A percentile compares a stretch with the other conserved stretches of the same genome.
These are phyloP conservation scores for Cylindroiulus punctatus DNA, from an alignment of 2,888 invertebrate genomes.

Conservation along the genomic window DNA sequence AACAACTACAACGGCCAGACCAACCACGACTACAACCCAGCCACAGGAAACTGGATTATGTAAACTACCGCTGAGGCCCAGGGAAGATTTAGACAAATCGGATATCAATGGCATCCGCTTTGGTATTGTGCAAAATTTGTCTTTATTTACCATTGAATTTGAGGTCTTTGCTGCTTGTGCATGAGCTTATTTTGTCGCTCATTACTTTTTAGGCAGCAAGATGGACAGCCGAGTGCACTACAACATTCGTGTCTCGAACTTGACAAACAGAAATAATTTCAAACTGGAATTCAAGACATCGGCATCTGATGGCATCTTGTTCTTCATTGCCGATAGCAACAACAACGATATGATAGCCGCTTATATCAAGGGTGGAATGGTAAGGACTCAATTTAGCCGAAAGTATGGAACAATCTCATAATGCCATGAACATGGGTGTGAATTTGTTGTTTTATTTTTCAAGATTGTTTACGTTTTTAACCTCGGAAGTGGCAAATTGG, in stretches of 20 bases:
- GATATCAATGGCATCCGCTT: slow-evolving; percentile 66
- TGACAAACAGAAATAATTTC: slow-evolving; percentile 56
- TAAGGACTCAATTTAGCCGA: slow-evolving; percentile 64
- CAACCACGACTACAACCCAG: slow-evolving; percentile 61
- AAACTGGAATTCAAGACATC: slow-evolving; percentile 83
- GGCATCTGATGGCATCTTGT: slow-evolving; percentile 80
- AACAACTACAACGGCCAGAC: slow-evolving; percentile 31
- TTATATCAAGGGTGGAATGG: slow-evolving; percentile 78
- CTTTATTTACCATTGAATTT: not conserved
- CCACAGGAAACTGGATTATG: slow-evolving; percentile 65
- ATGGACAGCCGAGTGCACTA: slow-evolving; percentile 80
- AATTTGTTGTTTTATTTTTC: slow-evolving; percentile 30
- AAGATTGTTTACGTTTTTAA: slow-evolving; percentile 78
- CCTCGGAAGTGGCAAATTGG: slow-evolving; percentile 74
- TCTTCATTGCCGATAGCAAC: slow-evolving; percentile 76
- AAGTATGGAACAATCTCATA: no score
- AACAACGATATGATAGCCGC: slow-evolving; percentile 79
- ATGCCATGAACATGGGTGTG: not conserved
- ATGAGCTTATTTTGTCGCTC: not conserved
- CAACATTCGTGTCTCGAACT: slow-evolving; percentile 59
- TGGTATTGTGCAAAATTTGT: slow-evolving; percentile 56
- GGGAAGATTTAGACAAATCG: slow-evolving; percentile 68
- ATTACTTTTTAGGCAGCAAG: slow-evolving; percentile 70
- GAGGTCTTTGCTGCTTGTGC: not conserved
- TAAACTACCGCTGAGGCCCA: slow-evolving; percentile 71